These are phyloP conservation scores for Harpalus rubripes DNA, from an alignment of 2,888 invertebrate genomes.

Conservation along the genomic window DNA sequence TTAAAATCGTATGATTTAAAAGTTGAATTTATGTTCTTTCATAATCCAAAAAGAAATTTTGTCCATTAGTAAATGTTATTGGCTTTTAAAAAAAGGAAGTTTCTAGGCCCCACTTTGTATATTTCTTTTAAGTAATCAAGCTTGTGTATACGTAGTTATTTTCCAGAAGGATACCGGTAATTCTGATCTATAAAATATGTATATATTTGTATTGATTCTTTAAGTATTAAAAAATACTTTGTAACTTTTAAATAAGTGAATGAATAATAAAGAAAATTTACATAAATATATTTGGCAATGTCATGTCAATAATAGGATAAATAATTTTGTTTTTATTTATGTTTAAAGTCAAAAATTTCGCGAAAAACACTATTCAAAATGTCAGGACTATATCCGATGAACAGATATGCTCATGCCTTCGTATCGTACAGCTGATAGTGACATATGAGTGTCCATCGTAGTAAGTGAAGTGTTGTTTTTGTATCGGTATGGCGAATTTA, in stretches of 20 bases:
- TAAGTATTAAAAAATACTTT: background rate
- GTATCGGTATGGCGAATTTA: slow-evolving; percentile 76
- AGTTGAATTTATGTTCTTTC: too few species aligned
- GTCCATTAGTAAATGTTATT: too few species aligned
- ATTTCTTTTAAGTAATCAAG: background rate
- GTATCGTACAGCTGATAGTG: slow-evolving; percentile 75
- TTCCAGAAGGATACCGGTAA: background rate
- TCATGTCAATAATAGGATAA: slow-evolving; percentile 2
- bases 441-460: slow-evolving; percentile 71
- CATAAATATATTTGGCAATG: slow-evolving; percentile 1
- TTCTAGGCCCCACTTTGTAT: too few species aligned
- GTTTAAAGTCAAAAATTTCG: slow-evolving; percentile 9
- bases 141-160: background rate
- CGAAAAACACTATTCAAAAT: background rate
- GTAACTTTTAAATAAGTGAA: too few species aligned
- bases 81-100: too few species aligned
- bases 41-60: too few species aligned
- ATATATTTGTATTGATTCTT: slow-evolving; percentile 4
- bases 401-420: slow-evolving; percentile 69
- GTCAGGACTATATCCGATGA: slow-evolving; percentile 68
- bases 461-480: slow-evolving; percentile 58
- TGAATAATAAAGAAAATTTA: background rate
- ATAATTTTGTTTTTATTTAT: slow-evolving; percentile 40
- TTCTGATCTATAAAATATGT: background rate
- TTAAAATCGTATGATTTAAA: too few species aligned